These are phyloP conservation scores for Cromileptes altivelis DNA, from an alignment of 2,113 vertebrate genomes.

Conservation along the genomic window DNA sequence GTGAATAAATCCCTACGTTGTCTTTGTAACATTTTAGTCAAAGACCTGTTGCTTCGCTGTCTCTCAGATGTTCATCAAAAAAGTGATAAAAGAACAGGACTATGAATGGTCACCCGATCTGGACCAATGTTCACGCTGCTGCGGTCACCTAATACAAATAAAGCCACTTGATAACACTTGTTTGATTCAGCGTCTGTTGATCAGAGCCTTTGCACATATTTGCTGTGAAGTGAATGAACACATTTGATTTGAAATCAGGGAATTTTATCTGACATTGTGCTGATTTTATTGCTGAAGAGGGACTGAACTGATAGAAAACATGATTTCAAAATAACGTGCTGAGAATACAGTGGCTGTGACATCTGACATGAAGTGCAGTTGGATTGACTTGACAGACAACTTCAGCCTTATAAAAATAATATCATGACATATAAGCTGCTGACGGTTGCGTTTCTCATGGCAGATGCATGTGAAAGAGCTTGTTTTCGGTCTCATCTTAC, in stretches of 20 bases:
- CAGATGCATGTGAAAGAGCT: conserved; percentile 61
- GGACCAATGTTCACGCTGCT: conserved; percentile 58
- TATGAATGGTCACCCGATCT: conserved; percentile 24
- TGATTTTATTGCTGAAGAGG: not conserved
- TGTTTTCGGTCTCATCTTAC: conserved; percentile 63
- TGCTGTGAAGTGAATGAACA: conserved; percentile 3
- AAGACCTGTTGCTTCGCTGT: not conserved
- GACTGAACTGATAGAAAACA: not conserved
- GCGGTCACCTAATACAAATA: conserved; percentile 68
- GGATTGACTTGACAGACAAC: not conserved
- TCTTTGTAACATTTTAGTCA: not conserved
- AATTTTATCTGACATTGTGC: not conserved
- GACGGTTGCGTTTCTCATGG: not conserved
- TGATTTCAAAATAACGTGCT: not conserved
- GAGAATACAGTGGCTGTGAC: not conserved
- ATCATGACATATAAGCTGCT: not conserved
- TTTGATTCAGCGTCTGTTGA: conserved; percentile 58
- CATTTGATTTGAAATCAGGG: not conserved
- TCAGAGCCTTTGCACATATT: conserved; percentile 31
- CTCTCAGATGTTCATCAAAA: not conserved
- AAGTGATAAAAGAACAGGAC: not conserved
- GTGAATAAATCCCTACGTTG: not conserved
- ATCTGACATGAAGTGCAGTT: not conserved
- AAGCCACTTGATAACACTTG: conserved; percentile 48
- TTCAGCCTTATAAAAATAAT: not conserved